phyloP scores from a whole-genome alignment of 2,797 vertebrate genomes.

The Amblyraja radiata region DNA sequence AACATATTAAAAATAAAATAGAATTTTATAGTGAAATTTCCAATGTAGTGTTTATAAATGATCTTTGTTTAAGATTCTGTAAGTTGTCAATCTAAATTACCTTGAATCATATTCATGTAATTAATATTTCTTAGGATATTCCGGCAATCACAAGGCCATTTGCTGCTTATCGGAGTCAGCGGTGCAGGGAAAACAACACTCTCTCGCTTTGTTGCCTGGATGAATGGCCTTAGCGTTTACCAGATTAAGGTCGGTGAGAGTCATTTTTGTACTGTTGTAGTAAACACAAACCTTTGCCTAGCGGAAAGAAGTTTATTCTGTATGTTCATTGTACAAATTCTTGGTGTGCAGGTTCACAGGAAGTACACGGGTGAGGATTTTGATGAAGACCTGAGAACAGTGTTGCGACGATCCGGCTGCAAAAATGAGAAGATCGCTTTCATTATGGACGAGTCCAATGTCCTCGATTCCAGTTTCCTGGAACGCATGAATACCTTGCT shows the following conservation, averaged over 20 bases:
- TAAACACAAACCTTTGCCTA: slow-evolving; percentile 26
- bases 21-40: too few relatives aligned
- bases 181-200: slow-evolving; percentile 95
- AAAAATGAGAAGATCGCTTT: slow-evolving; percentile 99
- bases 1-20: too few relatives aligned
- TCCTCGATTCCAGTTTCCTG: slow-evolving; percentile 92
- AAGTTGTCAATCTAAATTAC: background rate
- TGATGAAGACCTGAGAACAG: slow-evolving; percentile 90
- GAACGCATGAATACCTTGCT: slow-evolving; percentile 97
- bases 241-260: slow-evolving; percentile 83
- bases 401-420: slow-evolving; percentile 88
- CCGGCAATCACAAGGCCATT: slow-evolving; percentile 94
- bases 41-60: background rate
- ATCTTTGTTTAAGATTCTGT: background rate
- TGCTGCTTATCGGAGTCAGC: slow-evolving; percentile 94
- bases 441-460: slow-evolving; percentile 98
- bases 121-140: slow-evolving; percentile 73
- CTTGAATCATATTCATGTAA: background rate
- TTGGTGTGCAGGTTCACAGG: slow-evolving; percentile 75
- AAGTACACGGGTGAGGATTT: slow-evolving; percentile 98
- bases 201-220: slow-evolving; percentile 97
- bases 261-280: background rate
- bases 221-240: slow-evolving; percentile 96
- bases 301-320: background rate
- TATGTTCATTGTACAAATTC: background rate